These are phyloP conservation scores for Lycia hirtaria DNA, from an alignment of 2,888 invertebrate species.

Conservation along the genomic window DNA sequence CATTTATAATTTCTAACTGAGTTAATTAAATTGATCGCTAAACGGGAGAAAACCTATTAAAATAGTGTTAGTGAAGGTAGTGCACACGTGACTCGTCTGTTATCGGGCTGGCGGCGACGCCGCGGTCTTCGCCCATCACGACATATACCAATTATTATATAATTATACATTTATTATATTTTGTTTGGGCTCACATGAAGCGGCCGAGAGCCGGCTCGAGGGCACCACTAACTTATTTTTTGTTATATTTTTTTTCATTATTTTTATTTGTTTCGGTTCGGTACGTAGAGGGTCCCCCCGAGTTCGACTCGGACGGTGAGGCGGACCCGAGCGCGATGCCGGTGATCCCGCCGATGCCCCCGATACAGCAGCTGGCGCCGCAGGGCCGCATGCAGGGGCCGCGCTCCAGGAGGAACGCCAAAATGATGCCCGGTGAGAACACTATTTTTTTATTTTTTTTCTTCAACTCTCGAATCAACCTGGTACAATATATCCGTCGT, in stretches of 20 bases:
- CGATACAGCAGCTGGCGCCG: slow-evolving; percentile 6
- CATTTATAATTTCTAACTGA: neutral
- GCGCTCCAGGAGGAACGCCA: slow-evolving; percentile 19
- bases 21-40: neutral
- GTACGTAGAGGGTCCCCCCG: slow-evolving; percentile 24
- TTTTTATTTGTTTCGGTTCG: too few relatives aligned
- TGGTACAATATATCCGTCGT: too few relatives aligned
- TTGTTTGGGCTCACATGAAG: too few relatives aligned
- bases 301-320: slow-evolving; percentile 21
- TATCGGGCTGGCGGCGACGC: too few relatives aligned
- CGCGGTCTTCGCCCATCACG: too few relatives aligned
- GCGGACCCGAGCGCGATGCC: slow-evolving; percentile 10
- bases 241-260: slow-evolving; percentile 12
- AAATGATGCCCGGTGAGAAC: slow-evolving; percentile 32
- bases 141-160: too few relatives aligned
- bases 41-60: too few relatives aligned
- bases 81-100: too few relatives aligned
- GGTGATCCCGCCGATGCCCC: slow-evolving; percentile 19
- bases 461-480: too few relatives aligned
- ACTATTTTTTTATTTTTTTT: slow-evolving; percentile 6
- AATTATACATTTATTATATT: too few relatives aligned
- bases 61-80: too few relatives aligned
- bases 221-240: slow-evolving; percentile 14
- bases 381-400: slow-evolving; percentile 9
- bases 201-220: too few relatives aligned